Evolutionary conservation across 2,888 invertebrate genomes (phyloP), one percentile per base, ranked within the genome.

Genomic region (Synergus itoensis): DNA sequence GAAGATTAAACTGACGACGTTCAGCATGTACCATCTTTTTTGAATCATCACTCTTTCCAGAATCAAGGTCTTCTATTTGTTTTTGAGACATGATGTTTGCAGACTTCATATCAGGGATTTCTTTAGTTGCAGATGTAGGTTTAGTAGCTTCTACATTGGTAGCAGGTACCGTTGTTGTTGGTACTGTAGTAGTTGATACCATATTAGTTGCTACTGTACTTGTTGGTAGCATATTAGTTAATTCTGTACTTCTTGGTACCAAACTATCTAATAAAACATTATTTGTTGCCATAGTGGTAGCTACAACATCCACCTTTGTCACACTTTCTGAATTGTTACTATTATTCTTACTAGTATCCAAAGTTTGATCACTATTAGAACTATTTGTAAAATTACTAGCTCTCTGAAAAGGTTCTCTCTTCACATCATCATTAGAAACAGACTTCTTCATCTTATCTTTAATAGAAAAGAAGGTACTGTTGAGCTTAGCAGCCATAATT

Each of bases 401-500:
- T 16, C 73, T 12, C 16, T 1, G 28, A 45, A 77, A 18, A 36
- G 41, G 16, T 18, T 75, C 62, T 64, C 76, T 18, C 76, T 64
- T 18, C 53, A 36, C 16, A 48, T 53, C 28, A 0, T 48, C 73
- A n/a, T 48, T 36, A 4, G n/a, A 40, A 73, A 36, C 78, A 64
- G 21, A 80, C 40, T 73, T 73, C n/a, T 73, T 73, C 53, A 73
- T 53, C 53, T 73, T 73, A 0, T 73, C 53, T n/a, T 73, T 73
- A 40, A 73, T 73, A 1, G 82, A 76, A 0, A 86, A 86, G 9
- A 91, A 76, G 1, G 91, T 91, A 28, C 91, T 88, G 57, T 92
- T 92, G 21, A 92, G 87, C 18, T 84, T 88, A 4, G 92, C 90
- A 0, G 92, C 89, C 91, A 92, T 90, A 45, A 91, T 78, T 5